Evolutionary conservation across 2,888 invertebrate genomes (phyloP).

Genomic region (Holacanthella duospinosa): DNA sequence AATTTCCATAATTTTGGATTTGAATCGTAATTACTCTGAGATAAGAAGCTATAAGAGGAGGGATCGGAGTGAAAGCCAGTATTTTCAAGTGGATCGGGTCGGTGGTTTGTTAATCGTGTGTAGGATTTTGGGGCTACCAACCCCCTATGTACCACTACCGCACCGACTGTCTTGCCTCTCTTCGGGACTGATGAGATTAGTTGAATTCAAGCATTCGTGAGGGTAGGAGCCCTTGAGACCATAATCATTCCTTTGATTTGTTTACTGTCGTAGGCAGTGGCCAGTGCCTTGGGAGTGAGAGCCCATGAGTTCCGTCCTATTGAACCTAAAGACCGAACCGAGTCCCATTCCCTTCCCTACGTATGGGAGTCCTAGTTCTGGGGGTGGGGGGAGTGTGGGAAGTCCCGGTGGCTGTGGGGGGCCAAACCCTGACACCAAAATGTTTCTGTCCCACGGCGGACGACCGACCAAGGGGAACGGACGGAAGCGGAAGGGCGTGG

Average conservation of each 20-base stretch:
- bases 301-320: background rate
- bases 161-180: background rate
- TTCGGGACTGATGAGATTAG: background rate
- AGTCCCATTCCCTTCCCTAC: conserved; percentile 2
- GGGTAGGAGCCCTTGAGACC: too few species aligned
- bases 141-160: background rate
- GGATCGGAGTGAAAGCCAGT: too few species aligned
- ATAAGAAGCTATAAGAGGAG: too few species aligned
- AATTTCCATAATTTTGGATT: too few species aligned
- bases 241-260: background rate
- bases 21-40: too few species aligned
- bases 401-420: conserved; percentile 1
- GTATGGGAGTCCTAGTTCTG: conserved; percentile 2
- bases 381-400: conserved; percentile 1
- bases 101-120: too few species aligned
- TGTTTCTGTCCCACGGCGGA: conserved; percentile 38
- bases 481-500: conserved; percentile 38
- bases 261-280: too few species aligned
- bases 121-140: too few species aligned
- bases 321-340: conserved; percentile 4
- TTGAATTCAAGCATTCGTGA: background rate
- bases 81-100: too few species aligned
- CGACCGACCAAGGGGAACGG: conserved; percentile 38
- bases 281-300: background rate
- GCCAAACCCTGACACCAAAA: conserved; percentile 6